These are phyloP conservation scores for Boulengeromyrus knoepffleri DNA, from an alignment of 2,113 vertebrate genomes.

Conservation along the genomic window DNA sequence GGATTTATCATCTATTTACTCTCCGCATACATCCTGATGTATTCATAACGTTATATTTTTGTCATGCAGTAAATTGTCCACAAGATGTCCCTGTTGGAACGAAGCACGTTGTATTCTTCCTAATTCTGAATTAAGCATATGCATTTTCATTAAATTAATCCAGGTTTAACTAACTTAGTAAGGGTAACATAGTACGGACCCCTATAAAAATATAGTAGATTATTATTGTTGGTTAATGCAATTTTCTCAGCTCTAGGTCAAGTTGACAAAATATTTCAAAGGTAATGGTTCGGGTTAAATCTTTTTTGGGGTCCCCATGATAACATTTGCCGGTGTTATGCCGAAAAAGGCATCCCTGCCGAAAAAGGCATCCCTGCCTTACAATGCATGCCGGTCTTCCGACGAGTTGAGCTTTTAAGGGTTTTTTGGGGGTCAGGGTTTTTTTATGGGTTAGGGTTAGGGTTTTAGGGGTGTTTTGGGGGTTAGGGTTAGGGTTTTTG, in stretches of 20 bases:
- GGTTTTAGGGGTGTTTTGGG: too few species aligned
- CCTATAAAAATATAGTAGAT: not conserved
- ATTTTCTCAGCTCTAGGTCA: not conserved
- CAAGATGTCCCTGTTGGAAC: conserved; percentile 9
- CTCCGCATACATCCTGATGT: not conserved
- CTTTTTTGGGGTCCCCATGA: not conserved
- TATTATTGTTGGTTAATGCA: not conserved
- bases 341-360: too few species aligned
- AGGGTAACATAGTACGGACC: not conserved
- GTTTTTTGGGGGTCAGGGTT: too few species aligned
- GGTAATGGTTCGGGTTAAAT: not conserved
- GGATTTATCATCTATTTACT: not conserved
- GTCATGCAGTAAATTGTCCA: not conserved
- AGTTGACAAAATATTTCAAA: not conserved
- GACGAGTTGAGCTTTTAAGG: too few species aligned
- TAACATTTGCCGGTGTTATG: too few species aligned
- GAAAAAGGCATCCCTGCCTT: too few species aligned
- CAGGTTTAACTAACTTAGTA: not conserved
- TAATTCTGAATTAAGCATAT: not conserved
- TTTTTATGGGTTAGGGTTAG: too few species aligned
- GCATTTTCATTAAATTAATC: not conserved
- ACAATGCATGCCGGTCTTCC: too few species aligned
- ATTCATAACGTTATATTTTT: not conserved
- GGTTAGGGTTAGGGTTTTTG: too few species aligned
- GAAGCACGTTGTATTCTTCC: not conserved